Percentiles rank a stretch among this genome's conserved stretches.
Conservation (phyloP, 2,113 vertebrate genomes). For the Tyto alba region DNA sequence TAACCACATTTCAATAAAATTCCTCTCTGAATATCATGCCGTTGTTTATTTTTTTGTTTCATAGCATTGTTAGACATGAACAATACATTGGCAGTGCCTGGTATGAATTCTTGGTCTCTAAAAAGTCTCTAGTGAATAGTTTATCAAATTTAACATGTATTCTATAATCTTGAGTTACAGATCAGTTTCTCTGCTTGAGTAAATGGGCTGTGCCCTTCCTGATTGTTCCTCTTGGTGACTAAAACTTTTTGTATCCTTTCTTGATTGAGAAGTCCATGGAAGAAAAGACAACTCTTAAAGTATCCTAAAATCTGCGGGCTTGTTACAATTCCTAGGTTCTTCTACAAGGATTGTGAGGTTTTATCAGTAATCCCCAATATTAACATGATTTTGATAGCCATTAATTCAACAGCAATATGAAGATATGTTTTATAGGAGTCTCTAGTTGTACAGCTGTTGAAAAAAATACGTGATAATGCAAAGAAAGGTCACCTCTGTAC, state of each 20-base stretch:
- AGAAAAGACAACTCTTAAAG: neutral
- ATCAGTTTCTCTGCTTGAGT: neutral
- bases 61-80: conserved; percentile 31
- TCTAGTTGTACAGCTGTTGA: neutral
- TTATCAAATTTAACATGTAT: conserved; percentile 26
- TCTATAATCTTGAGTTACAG: neutral
- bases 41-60: conserved; percentile 26
- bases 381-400: neutral
- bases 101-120: neutral
- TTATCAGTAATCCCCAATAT: neutral
- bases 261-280: neutral
- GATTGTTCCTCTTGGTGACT: neutral
- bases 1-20: conserved; percentile 31
- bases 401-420: neutral
- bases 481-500: neutral
- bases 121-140: neutral
- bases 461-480: neutral
- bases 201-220: neutral
- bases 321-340: neutral
- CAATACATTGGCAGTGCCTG: conserved; percentile 35
- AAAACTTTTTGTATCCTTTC: neutral
- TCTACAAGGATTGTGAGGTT: neutral
- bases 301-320: neutral
- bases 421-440: neutral
- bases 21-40: neutral